Base-by-base conservation (phyloP, 2,888 invertebrate species). In the Drosophila mimetica region DNA sequence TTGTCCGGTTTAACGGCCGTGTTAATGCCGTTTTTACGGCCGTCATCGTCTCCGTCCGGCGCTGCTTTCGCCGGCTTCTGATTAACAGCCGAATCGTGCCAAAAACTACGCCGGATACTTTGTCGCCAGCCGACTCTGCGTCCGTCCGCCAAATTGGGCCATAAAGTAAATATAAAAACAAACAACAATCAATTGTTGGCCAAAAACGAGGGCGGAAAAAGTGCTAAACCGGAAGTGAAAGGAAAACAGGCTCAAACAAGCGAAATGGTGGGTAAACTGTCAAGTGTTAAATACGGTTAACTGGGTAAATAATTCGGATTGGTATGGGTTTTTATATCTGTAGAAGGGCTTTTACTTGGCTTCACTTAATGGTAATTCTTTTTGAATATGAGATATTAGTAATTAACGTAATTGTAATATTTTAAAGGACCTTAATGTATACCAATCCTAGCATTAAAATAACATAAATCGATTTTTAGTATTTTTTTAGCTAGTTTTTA, bases 1-100 rank as follows among this genome's bases (percentile, higher is more conserved):
- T 75, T 66, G 77, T 77, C 71, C 83, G 63, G 65, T 83, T 74
- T 79, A 37, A 83, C 64, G 75, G 78, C 41, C 48, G 47, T 70
- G 61, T 55, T 59, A 71, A 75, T 69, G 76, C 50, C 50, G 50
- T 51, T 69, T 75, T 74, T 57, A 47, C 76, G 54, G 64, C 69
- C 67, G 58, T 67, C 69, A 69, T 66, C 67, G 51, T n/a, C 44
- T 36, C 28, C 28, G 55, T 30, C 57, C 55, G 14, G 55, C 55
- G 20, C 42, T 51, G 52, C 46, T 44, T 32, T 36, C 58, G 63
- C 51, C 64, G 51, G 25, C 32, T 52, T 28, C 46, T 53, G 60
- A 44, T 57, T 64, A 59, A 63, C 48, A 61, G 22, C 46, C 57
- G n/a, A 41, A 46, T 55, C 42, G 57, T 60, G 60, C 46, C 55